phyloP scores from a whole-genome alignment of 1,140 invertebrate genomes.

The Gonioctena quinquepunctata region DNA sequence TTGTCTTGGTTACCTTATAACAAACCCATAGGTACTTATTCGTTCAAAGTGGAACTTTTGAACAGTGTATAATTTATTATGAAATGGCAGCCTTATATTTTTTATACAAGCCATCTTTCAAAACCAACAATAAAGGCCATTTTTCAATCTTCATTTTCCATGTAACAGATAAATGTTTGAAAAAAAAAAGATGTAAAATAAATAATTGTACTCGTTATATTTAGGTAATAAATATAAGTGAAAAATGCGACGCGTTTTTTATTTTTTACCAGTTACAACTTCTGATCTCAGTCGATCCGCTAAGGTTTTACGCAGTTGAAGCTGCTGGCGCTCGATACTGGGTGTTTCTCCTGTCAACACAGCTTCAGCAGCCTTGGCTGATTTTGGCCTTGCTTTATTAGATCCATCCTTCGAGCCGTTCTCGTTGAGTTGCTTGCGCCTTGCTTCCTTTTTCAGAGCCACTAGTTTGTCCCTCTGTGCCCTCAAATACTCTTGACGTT shows the following conservation, averaged over 20 bases:
- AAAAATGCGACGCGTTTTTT: constrained; percentile 25
- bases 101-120: constrained; percentile 44
- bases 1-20: constrained; percentile 10
- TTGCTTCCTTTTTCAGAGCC: constrained; percentile 82
- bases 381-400: constrained; percentile 65
- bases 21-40: constrained; percentile 6
- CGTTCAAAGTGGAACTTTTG: constrained; percentile 22
- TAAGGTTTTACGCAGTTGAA: constrained; percentile 79
- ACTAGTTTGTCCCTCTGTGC: constrained; percentile 88
- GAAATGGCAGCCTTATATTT: constrained; percentile 43
- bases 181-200: constrained; percentile 50
- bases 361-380: constrained; percentile 69
- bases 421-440: constrained; percentile 75
- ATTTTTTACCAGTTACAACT: constrained; percentile 58
- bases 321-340: constrained; percentile 61
- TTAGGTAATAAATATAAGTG: constrained; percentile 55
- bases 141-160: constrained; percentile 41
- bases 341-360: constrained; percentile 59
- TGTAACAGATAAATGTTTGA: constrained; percentile 49
- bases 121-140: constrained; percentile 34
- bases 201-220: constrained; percentile 56
- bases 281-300: constrained; percentile 82
- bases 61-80: constrained; percentile 29
- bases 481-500: constrained; percentile 81
- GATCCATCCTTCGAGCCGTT: constrained; percentile 44